phyloP scores from a whole-genome alignment of 2,888 invertebrate genomes.

The Pseudolycoriella hygida region DNA sequence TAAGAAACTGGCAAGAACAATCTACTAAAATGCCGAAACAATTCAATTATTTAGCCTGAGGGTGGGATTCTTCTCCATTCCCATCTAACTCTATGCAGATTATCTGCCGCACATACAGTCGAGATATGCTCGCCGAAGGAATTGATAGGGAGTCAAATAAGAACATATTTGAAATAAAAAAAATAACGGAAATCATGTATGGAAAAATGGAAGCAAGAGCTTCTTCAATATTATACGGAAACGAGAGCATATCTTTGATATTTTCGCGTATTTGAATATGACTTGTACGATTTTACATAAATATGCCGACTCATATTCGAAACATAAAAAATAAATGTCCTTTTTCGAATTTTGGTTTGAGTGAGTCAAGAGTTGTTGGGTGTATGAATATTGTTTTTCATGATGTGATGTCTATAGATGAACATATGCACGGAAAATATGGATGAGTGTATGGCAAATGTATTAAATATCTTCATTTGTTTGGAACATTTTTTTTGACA shows the following conservation, averaged over 20 bases:
- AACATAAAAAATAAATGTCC: slow-evolving; percentile 6
- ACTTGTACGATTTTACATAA: slow-evolving; percentile 6
- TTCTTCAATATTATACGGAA: not conserved
- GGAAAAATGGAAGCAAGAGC: not conserved
- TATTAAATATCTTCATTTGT: not conserved
- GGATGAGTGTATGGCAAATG: not conserved
- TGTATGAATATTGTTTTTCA: no score
- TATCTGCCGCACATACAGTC: no score
- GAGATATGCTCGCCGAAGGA: no score
- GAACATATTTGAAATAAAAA: not conserved
- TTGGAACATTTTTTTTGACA: not conserved
- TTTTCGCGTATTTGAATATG: slow-evolving; percentile 5
- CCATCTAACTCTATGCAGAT: not conserved
- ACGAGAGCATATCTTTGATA: slow-evolving; percentile 1
- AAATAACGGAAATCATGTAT: not conserved
- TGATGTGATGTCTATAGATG: not conserved
- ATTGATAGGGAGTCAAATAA: not conserved
- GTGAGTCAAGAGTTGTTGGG: not conserved
- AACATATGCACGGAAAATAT: not conserved
- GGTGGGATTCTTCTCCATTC: not conserved
- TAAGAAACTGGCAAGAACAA: slow-evolving; percentile 1
- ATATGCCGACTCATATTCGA: slow-evolving; percentile 5
- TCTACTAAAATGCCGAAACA: slow-evolving; percentile 7
- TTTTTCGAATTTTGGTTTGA: not conserved
- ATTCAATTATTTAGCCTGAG: slow-evolving; percentile 6